A percentile compares a stretch with the other conserved stretches of the same genome.
These are phyloP conservation scores for Sciurus niger DNA, from an alignment of 2,113 vertebrate species.

Conservation along the genomic window DNA sequence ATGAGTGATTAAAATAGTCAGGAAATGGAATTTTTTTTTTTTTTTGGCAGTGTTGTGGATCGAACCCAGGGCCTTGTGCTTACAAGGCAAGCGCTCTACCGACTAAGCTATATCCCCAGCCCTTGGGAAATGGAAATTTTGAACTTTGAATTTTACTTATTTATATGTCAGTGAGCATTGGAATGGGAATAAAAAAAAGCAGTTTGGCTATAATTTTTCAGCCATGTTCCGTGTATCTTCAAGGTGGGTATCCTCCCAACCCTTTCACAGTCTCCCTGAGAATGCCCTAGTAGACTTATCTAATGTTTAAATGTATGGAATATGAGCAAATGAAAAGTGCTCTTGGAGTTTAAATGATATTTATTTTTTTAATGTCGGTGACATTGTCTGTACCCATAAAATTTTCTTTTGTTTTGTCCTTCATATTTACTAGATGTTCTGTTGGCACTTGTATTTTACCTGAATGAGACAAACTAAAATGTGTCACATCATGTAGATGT, in stretches of 20 bases:
- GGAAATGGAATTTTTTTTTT: not conserved
- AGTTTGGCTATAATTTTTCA: constrained; percentile 4
- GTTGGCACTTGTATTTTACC: not conserved
- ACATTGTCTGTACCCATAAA: not conserved
- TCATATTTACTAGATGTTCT: not conserved
- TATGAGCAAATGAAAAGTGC: not conserved
- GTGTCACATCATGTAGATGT: constrained; percentile 58
- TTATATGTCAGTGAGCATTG: constrained; percentile 1
- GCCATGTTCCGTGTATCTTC: not conserved
- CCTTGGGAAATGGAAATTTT: constrained; percentile 23
- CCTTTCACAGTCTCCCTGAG: not conserved
- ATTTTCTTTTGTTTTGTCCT: not conserved
- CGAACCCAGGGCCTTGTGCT: too few relatives aligned
- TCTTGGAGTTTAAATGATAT: not conserved
- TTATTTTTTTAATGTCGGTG: constrained; percentile 26
- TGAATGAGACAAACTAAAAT: not conserved
- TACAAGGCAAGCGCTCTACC: too few relatives aligned
- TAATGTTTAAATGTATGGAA: not conserved
- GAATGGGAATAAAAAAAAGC: constrained; percentile 3
- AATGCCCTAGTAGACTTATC: not conserved
- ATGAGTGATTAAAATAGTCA: constrained; percentile 35
- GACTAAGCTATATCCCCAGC: too few relatives aligned
- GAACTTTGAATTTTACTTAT: constrained; percentile 22
- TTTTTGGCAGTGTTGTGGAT: too few relatives aligned
- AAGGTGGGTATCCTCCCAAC: not conserved